Percentiles rank a stretch among this genome's conserved stretches.
phyloP scores from a whole-genome alignment of 2,888 invertebrate genomes.

The Glaucopsyche alexis region DNA sequence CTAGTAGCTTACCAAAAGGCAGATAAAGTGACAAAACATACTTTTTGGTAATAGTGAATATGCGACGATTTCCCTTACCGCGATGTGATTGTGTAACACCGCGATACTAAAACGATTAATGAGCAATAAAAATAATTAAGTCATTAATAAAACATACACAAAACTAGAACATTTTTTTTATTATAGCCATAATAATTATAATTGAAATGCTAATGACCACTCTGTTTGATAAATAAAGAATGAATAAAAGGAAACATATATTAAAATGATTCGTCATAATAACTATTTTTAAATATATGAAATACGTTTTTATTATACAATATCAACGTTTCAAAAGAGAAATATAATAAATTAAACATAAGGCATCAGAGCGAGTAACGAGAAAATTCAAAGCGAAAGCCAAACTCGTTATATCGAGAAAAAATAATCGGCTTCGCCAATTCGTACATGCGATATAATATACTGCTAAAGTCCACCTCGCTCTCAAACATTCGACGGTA shows the following conservation, averaged over 20 bases:
- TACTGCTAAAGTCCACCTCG: background rate
- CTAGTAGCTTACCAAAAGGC: no score
- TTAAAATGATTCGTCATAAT: background rate
- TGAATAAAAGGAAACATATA: background rate
- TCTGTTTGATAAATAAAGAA: background rate
- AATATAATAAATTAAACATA: slow-evolving; percentile 28
- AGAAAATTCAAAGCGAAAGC: slow-evolving; percentile 24
- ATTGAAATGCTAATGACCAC: background rate
- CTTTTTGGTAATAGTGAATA: no score
- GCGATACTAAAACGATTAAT: background rate
- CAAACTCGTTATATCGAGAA: slow-evolving; percentile 12
- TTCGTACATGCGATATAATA: background rate
- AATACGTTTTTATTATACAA: background rate
- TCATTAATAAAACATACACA: background rate
- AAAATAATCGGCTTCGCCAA: background rate
- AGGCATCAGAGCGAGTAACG: slow-evolving; percentile 10
- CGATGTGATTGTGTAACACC: background rate
- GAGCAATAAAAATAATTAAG: background rate
- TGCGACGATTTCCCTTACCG: background rate
- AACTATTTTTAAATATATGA: background rate
- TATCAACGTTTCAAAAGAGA: slow-evolving; percentile 9
- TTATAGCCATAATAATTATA: background rate
- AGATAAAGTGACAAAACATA: no score
- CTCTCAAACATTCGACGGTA: no score
- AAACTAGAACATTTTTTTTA: no score